Evolutionary conservation across 2,888 invertebrate genomes (phyloP).

Genomic region (Lasioglossum pauxillum): DNA sequence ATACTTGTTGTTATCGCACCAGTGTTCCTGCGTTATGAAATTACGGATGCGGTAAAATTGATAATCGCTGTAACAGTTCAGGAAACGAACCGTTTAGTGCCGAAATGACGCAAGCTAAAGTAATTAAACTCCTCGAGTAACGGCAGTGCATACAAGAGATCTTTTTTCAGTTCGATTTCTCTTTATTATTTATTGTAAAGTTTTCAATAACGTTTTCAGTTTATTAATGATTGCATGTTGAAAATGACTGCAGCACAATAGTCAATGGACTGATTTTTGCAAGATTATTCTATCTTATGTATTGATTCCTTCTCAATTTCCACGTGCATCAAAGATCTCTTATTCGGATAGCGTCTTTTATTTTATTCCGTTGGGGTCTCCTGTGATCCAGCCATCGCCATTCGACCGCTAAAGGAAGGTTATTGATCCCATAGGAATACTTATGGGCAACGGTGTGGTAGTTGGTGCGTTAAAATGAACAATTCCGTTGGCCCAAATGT

Average conservation of each 20-base stretch:
- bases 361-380: neutral
- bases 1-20: neutral
- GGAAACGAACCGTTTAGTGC: neutral
- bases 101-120: neutral
- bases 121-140: too few relatives aligned
- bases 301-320: neutral
- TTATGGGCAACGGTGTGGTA: neutral
- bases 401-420: neutral
- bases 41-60: neutral
- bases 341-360: neutral
- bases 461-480: neutral
- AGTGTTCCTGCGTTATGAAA: neutral
- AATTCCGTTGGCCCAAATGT: neutral
- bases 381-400: slow-evolving; percentile 2
- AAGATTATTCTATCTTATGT: neutral
- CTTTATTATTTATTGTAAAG: too few relatives aligned
- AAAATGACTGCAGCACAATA: neutral
- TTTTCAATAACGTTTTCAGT: too few relatives aligned
- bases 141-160: too few relatives aligned
- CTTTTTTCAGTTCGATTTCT: too few relatives aligned
- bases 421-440: slow-evolving; percentile 3
- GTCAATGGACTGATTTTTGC: neutral
- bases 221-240: too few relatives aligned
- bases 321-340: neutral
- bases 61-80: neutral